phyloP scores from a whole-genome alignment of 2,888 invertebrate species.

The Pinctada fucata region DNA sequence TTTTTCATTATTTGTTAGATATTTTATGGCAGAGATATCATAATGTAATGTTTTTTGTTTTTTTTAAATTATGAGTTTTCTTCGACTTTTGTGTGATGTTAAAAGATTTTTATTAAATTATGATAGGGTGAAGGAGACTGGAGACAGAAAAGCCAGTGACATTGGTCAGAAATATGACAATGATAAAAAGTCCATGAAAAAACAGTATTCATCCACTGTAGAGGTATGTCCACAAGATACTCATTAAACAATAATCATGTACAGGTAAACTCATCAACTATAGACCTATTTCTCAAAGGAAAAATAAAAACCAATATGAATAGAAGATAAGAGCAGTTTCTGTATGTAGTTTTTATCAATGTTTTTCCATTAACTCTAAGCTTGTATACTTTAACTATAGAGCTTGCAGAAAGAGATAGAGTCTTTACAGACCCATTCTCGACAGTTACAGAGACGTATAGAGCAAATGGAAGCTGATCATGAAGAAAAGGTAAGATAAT shows the following conservation, averaged over 20 bases:
- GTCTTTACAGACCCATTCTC: slow-evolving; percentile 54
- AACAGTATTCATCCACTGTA: slow-evolving; percentile 64
- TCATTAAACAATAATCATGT: no score
- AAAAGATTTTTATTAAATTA: no score
- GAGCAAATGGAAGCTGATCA: slow-evolving; percentile 63
- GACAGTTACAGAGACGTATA: slow-evolving; percentile 61
- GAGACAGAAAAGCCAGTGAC: slow-evolving; percentile 61
- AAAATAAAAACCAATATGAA: no score
- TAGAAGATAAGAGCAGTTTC: no score
- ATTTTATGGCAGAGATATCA: neutral
- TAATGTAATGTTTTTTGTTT: neutral
- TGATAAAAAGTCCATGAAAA: slow-evolving; percentile 64
- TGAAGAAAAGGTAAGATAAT: slow-evolving; percentile 64
- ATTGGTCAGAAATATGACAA: slow-evolving; percentile 58
- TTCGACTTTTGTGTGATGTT: no score
- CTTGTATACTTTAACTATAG: slow-evolving; percentile 20
- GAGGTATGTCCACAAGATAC: slow-evolving; percentile 47
- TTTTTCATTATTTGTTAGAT: neutral
- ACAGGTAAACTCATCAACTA: no score
- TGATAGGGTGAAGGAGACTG: slow-evolving; percentile 51
- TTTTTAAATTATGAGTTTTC: neutral
- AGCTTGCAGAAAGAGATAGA: slow-evolving; percentile 67
- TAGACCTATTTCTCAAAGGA: no score
- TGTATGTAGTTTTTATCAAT: no score
- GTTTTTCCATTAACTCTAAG: no score